Base-by-base conservation (phyloP, 2,113 vertebrate species). In the Hyperoodon ampullatus region DNA sequence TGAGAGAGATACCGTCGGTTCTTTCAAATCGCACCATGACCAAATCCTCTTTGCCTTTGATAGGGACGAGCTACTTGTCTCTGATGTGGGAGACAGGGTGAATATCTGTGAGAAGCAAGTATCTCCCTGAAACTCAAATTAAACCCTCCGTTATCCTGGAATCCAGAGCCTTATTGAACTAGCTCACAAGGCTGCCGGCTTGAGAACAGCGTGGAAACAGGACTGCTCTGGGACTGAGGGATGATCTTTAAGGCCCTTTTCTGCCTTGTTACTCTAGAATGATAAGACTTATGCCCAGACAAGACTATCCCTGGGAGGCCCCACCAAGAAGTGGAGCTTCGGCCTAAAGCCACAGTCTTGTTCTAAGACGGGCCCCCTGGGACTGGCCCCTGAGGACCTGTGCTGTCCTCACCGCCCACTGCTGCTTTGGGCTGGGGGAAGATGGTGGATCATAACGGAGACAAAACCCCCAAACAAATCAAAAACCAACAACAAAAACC, bases 1-100 rank as follows among this genome's bases (percentile, higher is more conserved):
- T 30, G 63, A 33, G 70, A 24, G 58, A 28, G 42, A n/a, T 0
- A 3, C 19, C 50, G 61, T 42, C 13, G n/a, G 21, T 44, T 53
- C 44, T 71, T 50, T 47, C 47, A 28, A 0, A 23, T 71, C 28
- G 16, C 15, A 21, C 39, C 15, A 4, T 1, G 42, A 5, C 33
- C 47, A 63, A 15, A 16, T 55, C 61, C 11, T 66, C 39, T 15
- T 65, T 33, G 60, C 84, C 85, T 71, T 53, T 74, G 58, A 23
- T 9, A 47, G 24, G 74, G n/a, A 8, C 3, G 72, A 74, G 61
- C 28, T 33, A 0, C 60, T 28, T 24, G 80, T 35, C 5, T 39
- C 58, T 66, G 63, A 60, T 0, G 1, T 0, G 15, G 58, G 50
- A 58, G 23, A 28, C 30, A 0, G 12, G 30, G 21, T 5, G 65